Conservation (phyloP, 64 coral and sea anemone species). For the Pocillopora verrucosa region DNA sequence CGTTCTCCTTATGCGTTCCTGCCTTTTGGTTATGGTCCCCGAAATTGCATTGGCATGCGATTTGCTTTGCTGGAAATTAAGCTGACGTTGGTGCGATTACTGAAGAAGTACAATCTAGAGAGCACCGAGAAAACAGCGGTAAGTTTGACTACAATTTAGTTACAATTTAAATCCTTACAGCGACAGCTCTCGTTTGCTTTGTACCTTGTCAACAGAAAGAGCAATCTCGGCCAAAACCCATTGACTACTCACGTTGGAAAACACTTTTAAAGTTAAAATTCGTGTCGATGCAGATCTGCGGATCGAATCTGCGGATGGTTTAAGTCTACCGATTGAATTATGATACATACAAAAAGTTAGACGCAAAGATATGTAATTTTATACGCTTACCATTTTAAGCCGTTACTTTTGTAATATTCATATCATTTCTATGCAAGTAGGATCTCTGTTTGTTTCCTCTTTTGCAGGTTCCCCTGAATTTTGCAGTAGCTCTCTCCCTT, state of each 20-base stretch:
- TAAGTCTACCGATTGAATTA: too few species aligned
- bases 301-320: too few species aligned
- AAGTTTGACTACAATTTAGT: neutral
- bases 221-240: too few species aligned
- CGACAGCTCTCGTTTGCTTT: neutral
- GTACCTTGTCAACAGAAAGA: neutral
- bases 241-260: too few species aligned
- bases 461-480: constrained; percentile 7
- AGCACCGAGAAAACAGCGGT: constrained; percentile 36
- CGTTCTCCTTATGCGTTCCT: constrained; percentile 2
- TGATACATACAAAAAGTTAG: too few species aligned
- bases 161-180: neutral
- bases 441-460: neutral
- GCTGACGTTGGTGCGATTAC: constrained; percentile 30
- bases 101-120: constrained; percentile 42
- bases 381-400: too few species aligned
- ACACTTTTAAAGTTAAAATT: too few species aligned
- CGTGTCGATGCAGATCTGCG: too few species aligned
- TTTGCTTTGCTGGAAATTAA: constrained; percentile 54
- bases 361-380: too few species aligned
- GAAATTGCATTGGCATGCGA: constrained; percentile 31
- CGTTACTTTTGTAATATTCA: too few species aligned
- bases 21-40: constrained; percentile 46
- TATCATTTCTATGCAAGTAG: too few species aligned
- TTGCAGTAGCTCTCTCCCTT: neutral